These are phyloP conservation scores for Drosophila ambigua DNA, from an alignment of 1,140 invertebrate species.

Conservation along the genomic window DNA sequence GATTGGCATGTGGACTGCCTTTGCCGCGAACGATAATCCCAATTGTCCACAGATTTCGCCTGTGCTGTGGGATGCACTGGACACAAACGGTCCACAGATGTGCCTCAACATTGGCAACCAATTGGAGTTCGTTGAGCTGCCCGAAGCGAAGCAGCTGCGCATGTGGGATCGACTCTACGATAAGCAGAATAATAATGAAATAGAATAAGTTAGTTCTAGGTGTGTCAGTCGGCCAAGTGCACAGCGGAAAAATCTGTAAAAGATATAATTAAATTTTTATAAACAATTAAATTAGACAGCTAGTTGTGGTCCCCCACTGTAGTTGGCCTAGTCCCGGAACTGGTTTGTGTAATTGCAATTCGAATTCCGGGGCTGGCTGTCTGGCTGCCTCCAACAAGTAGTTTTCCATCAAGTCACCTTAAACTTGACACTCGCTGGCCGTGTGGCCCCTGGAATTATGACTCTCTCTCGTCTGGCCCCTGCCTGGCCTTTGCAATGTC, in stretches of 20 bases:
- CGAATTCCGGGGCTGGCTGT: no score
- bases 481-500: no score
- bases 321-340: background rate
- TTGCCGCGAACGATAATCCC: constrained; percentile 77
- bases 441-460: no score
- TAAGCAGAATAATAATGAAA: constrained; percentile 11
- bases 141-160: constrained; percentile 76
- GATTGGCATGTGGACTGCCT: constrained; percentile 83
- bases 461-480: no score
- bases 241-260: no score
- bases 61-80: constrained; percentile 50
- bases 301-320: no score
- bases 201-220: no score
- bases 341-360: constrained; percentile 1
- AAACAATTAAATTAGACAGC: no score
- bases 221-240: no score
- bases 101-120: constrained; percentile 82
- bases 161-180: constrained; percentile 83
- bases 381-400: background rate
- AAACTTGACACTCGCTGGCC: constrained; percentile 6
- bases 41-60: constrained; percentile 48
- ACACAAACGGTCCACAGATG: constrained; percentile 31
- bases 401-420: constrained; percentile 5
- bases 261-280: no score
- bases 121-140: constrained; percentile 71